Percentiles rank a stretch among this genome's conserved stretches.
Conservation (phyloP, 2,888 invertebrate species). For the Thecocarcelia acutangulata region DNA sequence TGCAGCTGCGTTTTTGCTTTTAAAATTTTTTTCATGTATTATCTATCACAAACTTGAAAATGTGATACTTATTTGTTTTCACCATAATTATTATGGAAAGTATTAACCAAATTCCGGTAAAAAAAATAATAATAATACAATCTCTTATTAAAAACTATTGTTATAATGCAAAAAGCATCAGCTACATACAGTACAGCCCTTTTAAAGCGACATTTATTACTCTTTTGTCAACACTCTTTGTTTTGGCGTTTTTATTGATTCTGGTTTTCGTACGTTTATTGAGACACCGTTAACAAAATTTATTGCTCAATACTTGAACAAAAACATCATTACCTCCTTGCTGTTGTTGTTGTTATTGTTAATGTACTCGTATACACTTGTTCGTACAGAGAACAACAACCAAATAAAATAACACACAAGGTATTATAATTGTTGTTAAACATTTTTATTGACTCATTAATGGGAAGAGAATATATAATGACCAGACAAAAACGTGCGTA, state of each 20-base stretch:
- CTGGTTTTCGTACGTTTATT: too few relatives aligned
- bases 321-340: background rate
- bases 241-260: too few relatives aligned
- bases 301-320: slow-evolving; percentile 38
- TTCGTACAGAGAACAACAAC: background rate
- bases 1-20: too few relatives aligned
- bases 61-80: too few relatives aligned
- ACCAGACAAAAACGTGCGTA: slow-evolving; percentile 15
- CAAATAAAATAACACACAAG: slow-evolving; percentile 19
- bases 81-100: too few relatives aligned
- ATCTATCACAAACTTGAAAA: too few relatives aligned
- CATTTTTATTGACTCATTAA: slow-evolving; percentile 64
- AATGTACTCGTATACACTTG: background rate
- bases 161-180: too few relatives aligned
- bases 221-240: background rate
- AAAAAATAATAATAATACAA: too few relatives aligned
- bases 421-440: slow-evolving; percentile 56
- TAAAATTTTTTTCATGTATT: too few relatives aligned
- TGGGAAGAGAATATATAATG: background rate
- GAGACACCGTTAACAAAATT: slow-evolving; percentile 34
- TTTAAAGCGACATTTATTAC: background rate
- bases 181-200: background rate
- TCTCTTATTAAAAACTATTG: too few relatives aligned
- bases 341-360: slow-evolving; percentile 2
- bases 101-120: too few relatives aligned